Evolutionary conservation across 2,888 invertebrate species (phyloP).

Genomic region (Amphimallon solstitiale): DNA sequence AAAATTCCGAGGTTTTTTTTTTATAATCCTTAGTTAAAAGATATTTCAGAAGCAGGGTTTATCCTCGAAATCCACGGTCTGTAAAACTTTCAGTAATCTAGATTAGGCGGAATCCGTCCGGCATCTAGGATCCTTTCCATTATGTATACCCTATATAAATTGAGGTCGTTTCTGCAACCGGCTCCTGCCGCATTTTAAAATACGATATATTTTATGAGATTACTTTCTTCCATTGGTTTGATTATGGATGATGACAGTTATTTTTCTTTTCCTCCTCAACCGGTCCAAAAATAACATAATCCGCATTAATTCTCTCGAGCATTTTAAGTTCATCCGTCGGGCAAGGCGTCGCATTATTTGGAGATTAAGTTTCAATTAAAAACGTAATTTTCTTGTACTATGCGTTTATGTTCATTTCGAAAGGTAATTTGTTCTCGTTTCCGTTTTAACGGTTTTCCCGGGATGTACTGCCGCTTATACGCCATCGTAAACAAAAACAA

Average conservation of each 20-base stretch:
- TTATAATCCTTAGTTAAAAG: conserved; percentile 49
- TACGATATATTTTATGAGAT: conserved; percentile 45
- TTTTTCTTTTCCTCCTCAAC: conserved; percentile 30
- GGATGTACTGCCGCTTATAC: background rate
- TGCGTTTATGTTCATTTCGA: conserved; percentile 23
- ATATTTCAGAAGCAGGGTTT: conserved; percentile 51
- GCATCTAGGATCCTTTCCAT: conserved; percentile 56
- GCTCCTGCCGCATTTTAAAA: conserved; percentile 52
- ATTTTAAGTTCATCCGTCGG: conserved; percentile 6
- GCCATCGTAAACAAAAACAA: conserved; percentile 21
- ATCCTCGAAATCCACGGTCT: conserved; percentile 54
- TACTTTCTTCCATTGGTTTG: conserved; percentile 39
- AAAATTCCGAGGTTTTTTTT: conserved; percentile 25
- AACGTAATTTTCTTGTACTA: conserved; percentile 26
- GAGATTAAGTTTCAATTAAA: conserved; percentile 34
- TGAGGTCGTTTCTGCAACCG: conserved; percentile 55
- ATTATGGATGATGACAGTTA: conserved; percentile 39
- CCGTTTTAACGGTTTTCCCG: background rate
- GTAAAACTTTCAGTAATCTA: conserved; percentile 58
- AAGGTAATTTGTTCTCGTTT: conserved; percentile 12
- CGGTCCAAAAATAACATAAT: conserved; percentile 25
- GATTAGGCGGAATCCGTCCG: conserved; percentile 56
- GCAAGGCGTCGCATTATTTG: conserved; percentile 4
- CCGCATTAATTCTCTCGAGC: conserved; percentile 22
- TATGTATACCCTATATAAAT: conserved; percentile 58